These are phyloP conservation scores for Hypomecis punctinalis DNA, from an alignment of 2,888 invertebrate genomes.

Conservation along the genomic window DNA sequence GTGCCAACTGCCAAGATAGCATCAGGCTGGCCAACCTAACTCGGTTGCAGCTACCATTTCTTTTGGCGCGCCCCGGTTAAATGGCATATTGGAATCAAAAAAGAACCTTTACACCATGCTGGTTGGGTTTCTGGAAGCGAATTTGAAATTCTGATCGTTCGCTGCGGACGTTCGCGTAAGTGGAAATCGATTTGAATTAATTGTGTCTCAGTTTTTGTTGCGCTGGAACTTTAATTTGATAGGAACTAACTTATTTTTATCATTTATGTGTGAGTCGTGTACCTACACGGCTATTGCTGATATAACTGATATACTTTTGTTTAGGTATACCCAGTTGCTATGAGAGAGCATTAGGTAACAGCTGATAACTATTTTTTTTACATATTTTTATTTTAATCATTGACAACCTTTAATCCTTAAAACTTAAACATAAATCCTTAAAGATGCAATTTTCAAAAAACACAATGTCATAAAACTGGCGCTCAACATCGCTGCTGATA, in stretches of 20 bases:
- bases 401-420: too few species aligned
- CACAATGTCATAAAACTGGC: too few species aligned
- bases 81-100: constrained; percentile 83
- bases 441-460: too few species aligned
- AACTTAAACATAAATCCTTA: too few species aligned
- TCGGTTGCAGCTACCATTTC: constrained; percentile 78
- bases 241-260: constrained; percentile 57
- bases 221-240: constrained; percentile 77
- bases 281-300: too few species aligned
- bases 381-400: too few species aligned
- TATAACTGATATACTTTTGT: too few species aligned
- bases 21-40: constrained; percentile 83
- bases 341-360: too few species aligned
- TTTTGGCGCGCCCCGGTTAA: constrained; percentile 81
- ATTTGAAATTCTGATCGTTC: constrained; percentile 83
- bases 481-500: too few species aligned
- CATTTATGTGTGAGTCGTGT: constrained; percentile 2
- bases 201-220: constrained; percentile 66
- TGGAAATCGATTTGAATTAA: constrained; percentile 84
- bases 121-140: constrained; percentile 72
- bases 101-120: constrained; percentile 82
- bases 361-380: too few species aligned
- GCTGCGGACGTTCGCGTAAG: constrained; percentile 72
- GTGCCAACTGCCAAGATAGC: constrained; percentile 85
- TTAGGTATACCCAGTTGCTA: too few species aligned